These are phyloP conservation scores for Pantelozetes paolii DNA, from an alignment of 2,888 invertebrate species.

Conservation along the genomic window DNA sequence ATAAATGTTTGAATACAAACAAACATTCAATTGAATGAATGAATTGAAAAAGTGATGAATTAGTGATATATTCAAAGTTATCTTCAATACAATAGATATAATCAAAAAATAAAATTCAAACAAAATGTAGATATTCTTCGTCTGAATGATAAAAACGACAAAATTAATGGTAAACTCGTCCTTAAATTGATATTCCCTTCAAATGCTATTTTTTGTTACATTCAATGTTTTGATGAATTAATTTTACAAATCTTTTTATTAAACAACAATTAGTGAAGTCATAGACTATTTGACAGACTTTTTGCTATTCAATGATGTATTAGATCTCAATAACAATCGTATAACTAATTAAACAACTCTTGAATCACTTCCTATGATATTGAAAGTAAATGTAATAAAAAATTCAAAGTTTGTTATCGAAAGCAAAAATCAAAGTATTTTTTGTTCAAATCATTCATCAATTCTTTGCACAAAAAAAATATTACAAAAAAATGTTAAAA, in stretches of 20 bases:
- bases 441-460: background rate
- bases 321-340: background rate
- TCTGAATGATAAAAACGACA: too few relatives aligned
- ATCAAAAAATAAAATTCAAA: too few relatives aligned
- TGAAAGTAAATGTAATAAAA: background rate
- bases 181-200: too few relatives aligned
- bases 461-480: background rate
- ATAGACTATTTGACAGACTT: background rate
- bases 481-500: slow-evolving; percentile 4
- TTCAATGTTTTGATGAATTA: too few relatives aligned
- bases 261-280: background rate
- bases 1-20: background rate
- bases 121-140: too few relatives aligned
- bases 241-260: background rate
- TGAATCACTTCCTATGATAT: background rate
- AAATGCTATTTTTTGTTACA: too few relatives aligned
- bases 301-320: background rate
- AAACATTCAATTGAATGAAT: too few relatives aligned
- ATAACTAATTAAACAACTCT: slow-evolving; percentile 9
- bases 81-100: too few relatives aligned
- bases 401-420: background rate
- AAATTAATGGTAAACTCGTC: too few relatives aligned
- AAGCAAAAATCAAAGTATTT: slow-evolving; percentile 7
- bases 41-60: too few relatives aligned
- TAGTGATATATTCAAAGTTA: too few relatives aligned